Conservation (phyloP, 2,113 vertebrate genomes). For the Strigops habroptila region DNA sequence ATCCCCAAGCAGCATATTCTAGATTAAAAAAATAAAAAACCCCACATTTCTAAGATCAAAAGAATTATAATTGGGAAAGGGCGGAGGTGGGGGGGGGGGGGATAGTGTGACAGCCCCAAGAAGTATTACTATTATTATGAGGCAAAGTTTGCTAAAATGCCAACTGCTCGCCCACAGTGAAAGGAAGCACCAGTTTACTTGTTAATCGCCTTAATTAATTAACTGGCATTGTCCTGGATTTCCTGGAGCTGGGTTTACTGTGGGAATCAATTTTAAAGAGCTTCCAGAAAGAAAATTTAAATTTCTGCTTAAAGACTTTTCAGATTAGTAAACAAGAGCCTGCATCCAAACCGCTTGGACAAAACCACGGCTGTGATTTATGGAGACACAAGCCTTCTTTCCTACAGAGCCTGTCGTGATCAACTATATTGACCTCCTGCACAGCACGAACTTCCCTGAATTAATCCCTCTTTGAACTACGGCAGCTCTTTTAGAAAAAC, state of each 20-base stretch:
- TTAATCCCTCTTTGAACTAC: constrained; percentile 1
- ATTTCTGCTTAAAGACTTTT: constrained; percentile 14
- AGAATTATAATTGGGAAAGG: constrained; percentile 23
- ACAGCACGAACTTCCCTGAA: constrained; percentile 1
- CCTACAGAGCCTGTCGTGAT: not conserved
- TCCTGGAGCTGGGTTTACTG: constrained; percentile 38
- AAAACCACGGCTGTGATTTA: not conserved
- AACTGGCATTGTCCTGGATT: constrained; percentile 50
- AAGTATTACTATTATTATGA: constrained; percentile 23
- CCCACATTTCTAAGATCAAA: constrained; percentile 17
- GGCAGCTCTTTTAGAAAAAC: not conserved
- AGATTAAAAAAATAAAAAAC: not conserved
- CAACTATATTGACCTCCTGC: constrained; percentile 9
- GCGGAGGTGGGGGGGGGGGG: not conserved
- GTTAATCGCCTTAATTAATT: constrained; percentile 63
- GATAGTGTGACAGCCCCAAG: not conserved
- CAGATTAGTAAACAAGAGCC: constrained; percentile 29
- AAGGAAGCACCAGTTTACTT: constrained; percentile 38
- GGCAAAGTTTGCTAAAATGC: constrained; percentile 36
- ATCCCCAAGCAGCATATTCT: constrained; percentile 37
- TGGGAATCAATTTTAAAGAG: constrained; percentile 53
- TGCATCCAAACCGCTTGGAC: constrained; percentile 28
- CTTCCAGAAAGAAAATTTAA: constrained; percentile 43
- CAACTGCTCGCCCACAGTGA: constrained; percentile 29
- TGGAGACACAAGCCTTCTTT: not conserved